phyloP scores from a whole-genome alignment of 2,797 vertebrate genomes.

The Cossypha niveicapilla region DNA sequence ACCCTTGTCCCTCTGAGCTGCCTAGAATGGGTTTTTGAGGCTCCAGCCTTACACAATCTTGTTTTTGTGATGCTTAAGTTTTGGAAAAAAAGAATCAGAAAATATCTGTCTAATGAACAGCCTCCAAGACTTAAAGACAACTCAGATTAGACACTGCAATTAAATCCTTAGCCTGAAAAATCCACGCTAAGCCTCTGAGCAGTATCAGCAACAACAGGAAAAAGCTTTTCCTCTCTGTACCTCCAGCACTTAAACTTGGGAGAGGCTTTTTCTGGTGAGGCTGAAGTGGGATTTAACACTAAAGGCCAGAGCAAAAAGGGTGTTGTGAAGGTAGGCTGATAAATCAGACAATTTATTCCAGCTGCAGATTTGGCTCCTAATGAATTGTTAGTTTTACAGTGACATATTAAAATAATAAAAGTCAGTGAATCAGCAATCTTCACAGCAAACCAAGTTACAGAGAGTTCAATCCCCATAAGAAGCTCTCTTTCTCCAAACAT shows the following conservation, averaged over 20 bases:
- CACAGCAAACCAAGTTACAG: background rate
- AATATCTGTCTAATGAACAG: conserved; percentile 7
- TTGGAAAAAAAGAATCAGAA: conserved; percentile 21
- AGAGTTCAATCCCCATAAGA: background rate
- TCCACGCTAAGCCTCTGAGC: conserved; percentile 14
- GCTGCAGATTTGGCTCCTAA: conserved; percentile 29
- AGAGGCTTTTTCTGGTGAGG: background rate
- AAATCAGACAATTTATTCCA: background rate
- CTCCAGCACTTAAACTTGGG: background rate
- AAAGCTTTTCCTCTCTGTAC: conserved; percentile 37
- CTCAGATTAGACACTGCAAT: conserved; percentile 8
- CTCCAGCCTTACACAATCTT: background rate
- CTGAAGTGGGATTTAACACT: background rate
- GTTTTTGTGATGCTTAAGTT: background rate
- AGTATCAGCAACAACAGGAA: conserved; percentile 11
- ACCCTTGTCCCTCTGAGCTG: background rate
- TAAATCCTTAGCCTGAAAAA: conserved; percentile 46
- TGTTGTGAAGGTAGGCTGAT: background rate
- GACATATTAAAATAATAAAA: conserved; percentile 42
- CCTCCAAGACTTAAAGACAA: conserved; percentile 24
- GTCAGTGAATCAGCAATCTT: conserved; percentile 1
- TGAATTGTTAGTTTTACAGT: conserved; percentile 23
- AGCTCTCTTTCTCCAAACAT: background rate
- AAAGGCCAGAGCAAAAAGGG: background rate
- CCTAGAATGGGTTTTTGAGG: background rate